Base-by-base conservation (phyloP, 2,888 invertebrate genomes). In the Meteorus colon region DNA sequence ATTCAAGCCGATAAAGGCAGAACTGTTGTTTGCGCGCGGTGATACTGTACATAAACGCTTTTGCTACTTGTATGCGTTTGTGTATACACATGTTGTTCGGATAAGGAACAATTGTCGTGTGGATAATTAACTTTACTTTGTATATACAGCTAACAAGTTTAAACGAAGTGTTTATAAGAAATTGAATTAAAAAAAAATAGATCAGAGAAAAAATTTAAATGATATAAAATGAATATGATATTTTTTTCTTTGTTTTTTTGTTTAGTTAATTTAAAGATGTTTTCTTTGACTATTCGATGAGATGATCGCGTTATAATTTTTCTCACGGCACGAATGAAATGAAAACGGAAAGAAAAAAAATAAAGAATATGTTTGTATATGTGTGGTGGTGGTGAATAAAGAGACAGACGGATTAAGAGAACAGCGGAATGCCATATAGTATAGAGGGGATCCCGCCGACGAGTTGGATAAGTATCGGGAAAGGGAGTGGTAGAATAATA, bases 401-500 rank as follows among this genome's bases (percentile, higher is more conserved):
- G 41, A 66, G 66, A 55, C 55, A 55, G 65, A 65, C 37, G 65
- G 65, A 65, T 65, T 65, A 34, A 37, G 65, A 65, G 65, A 65
- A 65, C 65, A 34, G 55, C 24, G 59, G 55, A 70, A 70, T 70
- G 69, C 45, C 68, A 48, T 27, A 70, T 55, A 12, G 19, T 51
- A 55, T 55, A 55, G 55, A 55, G 55, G 55, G 55, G 19, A 19
- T 55, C 19, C 55, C 55, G 55, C 55, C 55, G 55, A 55, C 55
- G 55, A 55, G 55, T 55, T 55, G 55, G 55, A 55, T 55, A 55
- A 55, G 31, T 55, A 70, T 59, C 19, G 31, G 55, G 59, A 31
- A 41, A 62, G 19, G 81, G 41, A 41, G 70, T 51, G 6, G 66
- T 19, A 45, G 67, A 65, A 77, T 73, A 75, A 75, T 72, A 77